phyloP scores from a whole-genome alignment of 2,797 vertebrate species.

The Loriculus beryllinus region DNA sequence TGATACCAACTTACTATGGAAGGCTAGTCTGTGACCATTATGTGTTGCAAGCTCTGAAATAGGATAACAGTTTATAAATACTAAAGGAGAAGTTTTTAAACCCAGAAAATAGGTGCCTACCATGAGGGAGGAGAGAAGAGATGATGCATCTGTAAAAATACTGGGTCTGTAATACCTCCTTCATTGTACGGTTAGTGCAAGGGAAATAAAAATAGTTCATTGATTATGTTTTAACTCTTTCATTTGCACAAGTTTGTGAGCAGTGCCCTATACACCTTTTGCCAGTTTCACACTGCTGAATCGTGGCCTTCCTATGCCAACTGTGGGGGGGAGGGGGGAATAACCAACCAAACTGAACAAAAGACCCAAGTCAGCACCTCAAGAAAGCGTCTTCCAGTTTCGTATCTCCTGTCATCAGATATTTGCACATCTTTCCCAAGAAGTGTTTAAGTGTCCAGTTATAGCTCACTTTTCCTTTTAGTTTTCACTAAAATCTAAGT shows the following conservation, averaged over 20 bases:
- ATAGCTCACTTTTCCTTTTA: neutral
- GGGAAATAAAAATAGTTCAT: accelerated
- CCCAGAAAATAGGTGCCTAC: neutral
- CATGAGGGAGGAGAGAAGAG: neutral
- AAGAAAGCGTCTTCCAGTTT: neutral
- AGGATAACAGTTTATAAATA: neutral
- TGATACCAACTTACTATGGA: neutral
- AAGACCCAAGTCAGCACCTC: neutral
- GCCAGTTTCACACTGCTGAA: neutral
- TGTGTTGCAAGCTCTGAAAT: neutral
- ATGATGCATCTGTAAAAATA: neutral
- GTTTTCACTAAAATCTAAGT: neutral
- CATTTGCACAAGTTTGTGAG: neutral
- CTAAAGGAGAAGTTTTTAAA: neutral
- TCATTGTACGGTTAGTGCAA: neutral
- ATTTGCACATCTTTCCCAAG: neutral
- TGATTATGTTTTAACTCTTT: neutral
- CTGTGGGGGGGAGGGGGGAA: neutral
- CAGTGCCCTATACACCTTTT: neutral
- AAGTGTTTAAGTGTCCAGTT: neutral
- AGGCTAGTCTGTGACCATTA: neutral
- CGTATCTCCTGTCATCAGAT: neutral
- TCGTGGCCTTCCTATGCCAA: neutral
- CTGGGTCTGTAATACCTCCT: neutral
- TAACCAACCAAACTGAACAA: too few relatives aligned